Percentiles rank a stretch among this genome's conserved stretches.
Conservation (phyloP, 2,797 vertebrate species). For the Xerus rutilus region DNA sequence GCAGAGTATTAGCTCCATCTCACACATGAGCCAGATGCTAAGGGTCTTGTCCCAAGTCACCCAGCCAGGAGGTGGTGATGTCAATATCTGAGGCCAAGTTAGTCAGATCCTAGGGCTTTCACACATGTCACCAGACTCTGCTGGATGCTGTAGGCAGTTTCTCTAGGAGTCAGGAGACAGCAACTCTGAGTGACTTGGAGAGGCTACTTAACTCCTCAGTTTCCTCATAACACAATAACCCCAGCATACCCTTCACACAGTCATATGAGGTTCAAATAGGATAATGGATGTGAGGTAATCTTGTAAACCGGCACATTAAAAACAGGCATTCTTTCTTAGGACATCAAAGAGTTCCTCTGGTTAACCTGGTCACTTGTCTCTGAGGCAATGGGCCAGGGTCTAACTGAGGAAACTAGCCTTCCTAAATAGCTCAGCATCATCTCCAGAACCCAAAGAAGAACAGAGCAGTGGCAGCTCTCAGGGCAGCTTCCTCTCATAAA, state of each 20-base stretch:
- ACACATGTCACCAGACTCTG: background rate
- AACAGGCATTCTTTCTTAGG: background rate
- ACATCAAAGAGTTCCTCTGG: constrained; percentile 44
- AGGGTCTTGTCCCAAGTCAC: background rate
- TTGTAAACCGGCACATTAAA: constrained; percentile 35
- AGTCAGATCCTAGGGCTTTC: background rate
- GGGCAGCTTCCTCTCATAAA: background rate
- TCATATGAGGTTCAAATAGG: background rate
- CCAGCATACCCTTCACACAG: background rate
- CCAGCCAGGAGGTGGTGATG: background rate
- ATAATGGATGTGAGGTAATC: background rate
- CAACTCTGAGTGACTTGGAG: background rate
- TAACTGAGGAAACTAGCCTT: background rate
- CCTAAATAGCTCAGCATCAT: background rate
- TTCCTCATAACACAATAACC: background rate
- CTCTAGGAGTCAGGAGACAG: background rate
- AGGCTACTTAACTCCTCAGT: background rate
- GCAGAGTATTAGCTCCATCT: background rate
- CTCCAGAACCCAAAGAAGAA: background rate
- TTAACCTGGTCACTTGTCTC: constrained; percentile 22
- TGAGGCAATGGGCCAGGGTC: background rate
- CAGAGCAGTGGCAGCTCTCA: accelerated
- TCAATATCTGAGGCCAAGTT: background rate
- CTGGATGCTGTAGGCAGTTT: background rate
- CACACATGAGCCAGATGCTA: no score